Evolutionary conservation across 1,140 invertebrate species (phyloP).

Genomic region (Drosophila obscura): DNA sequence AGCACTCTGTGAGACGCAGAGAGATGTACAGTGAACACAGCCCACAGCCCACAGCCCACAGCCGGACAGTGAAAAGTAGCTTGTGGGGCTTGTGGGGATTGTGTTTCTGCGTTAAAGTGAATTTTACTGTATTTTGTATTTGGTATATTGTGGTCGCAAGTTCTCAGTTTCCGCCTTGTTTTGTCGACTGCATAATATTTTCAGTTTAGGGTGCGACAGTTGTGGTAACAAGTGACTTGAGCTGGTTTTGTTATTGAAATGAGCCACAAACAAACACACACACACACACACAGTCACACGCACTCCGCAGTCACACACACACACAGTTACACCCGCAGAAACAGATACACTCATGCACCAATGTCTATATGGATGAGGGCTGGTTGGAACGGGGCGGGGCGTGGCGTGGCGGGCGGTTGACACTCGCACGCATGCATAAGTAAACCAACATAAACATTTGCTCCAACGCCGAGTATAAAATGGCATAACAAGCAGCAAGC

Average conservation of each 20-base stretch:
- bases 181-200: conserved; percentile 71
- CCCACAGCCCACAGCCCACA: too few species aligned
- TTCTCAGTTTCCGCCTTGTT: conserved; percentile 63
- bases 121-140: background rate
- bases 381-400: background rate
- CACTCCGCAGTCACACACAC: conserved; percentile 33
- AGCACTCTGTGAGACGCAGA: background rate
- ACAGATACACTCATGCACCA: conserved; percentile 19
- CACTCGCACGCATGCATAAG: conserved; percentile 78
- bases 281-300: conserved; percentile 37
- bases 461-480: conserved; percentile 76
- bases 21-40: background rate
- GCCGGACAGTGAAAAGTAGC: too few species aligned
- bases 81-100: too few species aligned
- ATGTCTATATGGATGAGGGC: conserved; percentile 5
- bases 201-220: conserved; percentile 72
- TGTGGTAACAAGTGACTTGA: conserved; percentile 78
- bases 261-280: conserved; percentile 38
- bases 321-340: conserved; percentile 24
- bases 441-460: conserved; percentile 81
- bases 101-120: conserved; percentile 19
- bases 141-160: conserved; percentile 40
- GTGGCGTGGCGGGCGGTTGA: conserved; percentile 33
- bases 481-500: conserved; percentile 76
- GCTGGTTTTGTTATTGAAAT: conserved; percentile 81